A percentile compares a stretch with the other conserved stretches of the same genome.
Evolutionary conservation across 2,113 vertebrate species (phyloP).

Genomic region (Microtus pennsylvanicus): DNA sequence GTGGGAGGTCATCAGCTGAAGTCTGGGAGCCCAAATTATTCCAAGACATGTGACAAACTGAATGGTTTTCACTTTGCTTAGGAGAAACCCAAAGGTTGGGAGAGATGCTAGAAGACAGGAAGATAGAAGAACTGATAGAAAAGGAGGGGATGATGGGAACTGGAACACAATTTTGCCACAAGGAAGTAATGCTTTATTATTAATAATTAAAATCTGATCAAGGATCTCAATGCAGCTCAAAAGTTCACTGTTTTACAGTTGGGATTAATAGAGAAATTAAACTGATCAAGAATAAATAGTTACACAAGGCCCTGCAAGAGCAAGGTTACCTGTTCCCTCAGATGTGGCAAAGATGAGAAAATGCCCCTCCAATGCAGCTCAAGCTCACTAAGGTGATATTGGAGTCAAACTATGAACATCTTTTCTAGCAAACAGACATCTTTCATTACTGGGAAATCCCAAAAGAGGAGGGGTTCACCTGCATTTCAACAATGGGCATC

Average conservation of each 20-base stretch:
- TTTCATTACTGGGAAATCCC: neutral
- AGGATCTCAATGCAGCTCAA: neutral
- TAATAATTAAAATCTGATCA: neutral
- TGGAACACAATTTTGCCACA: neutral
- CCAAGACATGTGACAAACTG: slow-evolving; percentile 19
- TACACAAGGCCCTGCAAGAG: neutral
- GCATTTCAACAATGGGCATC: neutral
- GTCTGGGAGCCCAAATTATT: slow-evolving; percentile 23
- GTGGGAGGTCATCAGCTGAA: neutral
- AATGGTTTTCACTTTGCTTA: neutral
- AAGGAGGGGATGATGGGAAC: neutral
- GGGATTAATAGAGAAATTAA: neutral
- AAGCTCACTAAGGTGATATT: neutral
- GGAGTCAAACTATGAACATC: neutral
- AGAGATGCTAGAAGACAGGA: neutral
- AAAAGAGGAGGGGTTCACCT: neutral
- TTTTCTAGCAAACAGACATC: neutral
- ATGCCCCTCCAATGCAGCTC: neutral
- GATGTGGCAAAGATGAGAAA: neutral
- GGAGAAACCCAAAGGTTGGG: neutral
- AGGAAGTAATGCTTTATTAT: neutral
- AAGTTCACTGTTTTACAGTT: slow-evolving; percentile 8
- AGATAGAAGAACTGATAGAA: slow-evolving; percentile 9
- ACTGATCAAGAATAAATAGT: neutral
- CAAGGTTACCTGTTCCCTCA: neutral